Conservation (phyloP, 1,140 invertebrate genomes). For the Euglossa dilemma region DNA sequence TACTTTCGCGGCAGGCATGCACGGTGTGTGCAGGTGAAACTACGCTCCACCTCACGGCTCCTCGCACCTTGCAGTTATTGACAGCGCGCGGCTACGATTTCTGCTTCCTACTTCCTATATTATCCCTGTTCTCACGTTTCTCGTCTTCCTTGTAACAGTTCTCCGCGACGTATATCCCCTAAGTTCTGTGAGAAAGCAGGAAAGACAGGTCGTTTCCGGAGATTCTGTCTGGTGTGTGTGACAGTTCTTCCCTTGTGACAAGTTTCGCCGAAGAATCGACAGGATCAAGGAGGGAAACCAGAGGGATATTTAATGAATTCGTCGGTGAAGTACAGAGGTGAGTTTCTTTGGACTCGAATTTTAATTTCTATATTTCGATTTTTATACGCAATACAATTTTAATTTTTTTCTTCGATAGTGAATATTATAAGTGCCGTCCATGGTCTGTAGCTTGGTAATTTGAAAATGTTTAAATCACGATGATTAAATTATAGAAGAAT, state of each 20-base stretch:
- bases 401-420: too few species aligned
- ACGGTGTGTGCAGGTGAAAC: constrained; percentile 16
- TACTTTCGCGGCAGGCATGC: constrained; percentile 46
- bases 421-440: too few species aligned
- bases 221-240: background rate
- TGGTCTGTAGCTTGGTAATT: too few species aligned
- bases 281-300: background rate
- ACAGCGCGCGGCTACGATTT: background rate
- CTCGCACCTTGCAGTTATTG: background rate
- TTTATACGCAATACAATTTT: too few species aligned
- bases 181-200: too few species aligned
- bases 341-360: constrained; percentile 38
- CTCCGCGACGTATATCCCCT: background rate
- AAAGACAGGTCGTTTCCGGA: too few species aligned
- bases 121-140: background rate
- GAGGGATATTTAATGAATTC: constrained; percentile 71
- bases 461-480: too few species aligned
- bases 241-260: background rate
- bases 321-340: constrained; percentile 63
- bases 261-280: background rate
- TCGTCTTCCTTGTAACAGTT: background rate
- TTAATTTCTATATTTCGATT: too few species aligned
- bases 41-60: background rate
- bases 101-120: background rate
- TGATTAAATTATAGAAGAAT: too few species aligned